phyloP scores from a whole-genome alignment of 2,888 invertebrate species.

The Amiota minor region DNA sequence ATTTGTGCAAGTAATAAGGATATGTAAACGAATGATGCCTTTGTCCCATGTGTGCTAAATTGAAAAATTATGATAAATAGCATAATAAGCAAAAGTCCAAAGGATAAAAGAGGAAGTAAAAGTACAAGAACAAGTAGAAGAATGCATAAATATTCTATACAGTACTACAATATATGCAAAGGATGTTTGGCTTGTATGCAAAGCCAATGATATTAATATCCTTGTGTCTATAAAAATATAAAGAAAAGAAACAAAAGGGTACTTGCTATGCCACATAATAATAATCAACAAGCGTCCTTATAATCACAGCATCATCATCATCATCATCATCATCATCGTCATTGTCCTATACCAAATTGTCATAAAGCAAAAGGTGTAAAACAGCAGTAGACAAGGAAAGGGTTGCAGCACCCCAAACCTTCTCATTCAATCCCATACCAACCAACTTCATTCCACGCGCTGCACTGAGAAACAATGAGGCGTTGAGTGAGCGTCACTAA shows the following conservation, averaged over 20 bases:
- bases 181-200: slow-evolving; percentile 25
- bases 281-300: slow-evolving; percentile 32
- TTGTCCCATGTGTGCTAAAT: slow-evolving; percentile 59
- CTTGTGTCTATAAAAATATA: slow-evolving; percentile 43
- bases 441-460: slow-evolving; percentile 24
- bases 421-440: slow-evolving; percentile 56
- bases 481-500: slow-evolving; percentile 55
- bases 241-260: slow-evolving; percentile 13
- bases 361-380: slow-evolving; percentile 23
- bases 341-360: not conserved
- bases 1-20: slow-evolving; percentile 58
- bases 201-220: slow-evolving; percentile 48
- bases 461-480: slow-evolving; percentile 48
- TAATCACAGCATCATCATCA: slow-evolving; percentile 11
- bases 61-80: slow-evolving; percentile 74
- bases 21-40: slow-evolving; percentile 31
- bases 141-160: slow-evolving; percentile 28
- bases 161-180: slow-evolving; percentile 24
- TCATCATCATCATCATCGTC: not conserved
- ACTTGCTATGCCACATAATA: slow-evolving; percentile 28
- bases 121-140: slow-evolving; percentile 26
- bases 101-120: slow-evolving; percentile 11
- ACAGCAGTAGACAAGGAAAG: slow-evolving; percentile 31
- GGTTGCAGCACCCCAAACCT: slow-evolving; percentile 52
- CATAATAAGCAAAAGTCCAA: slow-evolving; percentile 47